Evolutionary conservation across 1,140 invertebrate species (phyloP), one percentile per base, ranked within the genome.

Genomic region (Bombus sibiricus): DNA sequence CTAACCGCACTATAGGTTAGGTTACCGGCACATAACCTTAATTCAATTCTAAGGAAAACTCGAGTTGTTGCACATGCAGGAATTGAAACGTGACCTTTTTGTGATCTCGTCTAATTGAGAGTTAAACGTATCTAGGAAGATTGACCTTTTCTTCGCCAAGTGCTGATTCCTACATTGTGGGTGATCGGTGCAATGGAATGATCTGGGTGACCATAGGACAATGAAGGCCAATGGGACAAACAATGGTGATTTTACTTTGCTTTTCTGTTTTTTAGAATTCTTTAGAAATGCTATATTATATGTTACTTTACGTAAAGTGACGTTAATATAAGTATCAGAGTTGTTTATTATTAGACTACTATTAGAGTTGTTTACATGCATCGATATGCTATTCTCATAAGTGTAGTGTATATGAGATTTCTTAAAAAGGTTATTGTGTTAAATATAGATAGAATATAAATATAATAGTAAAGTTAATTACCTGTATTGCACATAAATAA

Each of bases 221-320:
- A 95, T 95, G 95, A 95, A 95, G 93, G 94, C 95, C 86, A 95
- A 95, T 95, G 95, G 95, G 85, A 95, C 94, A 87, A 95, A 95
- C 87, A 95, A 95, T 95, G 94, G 94, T 95, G 92, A 95, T 80
- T 86, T 86, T 75, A 68, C 66, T 41, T 85, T 88, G 57, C 25
- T 69, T 68, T 10, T 66, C 68, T n/a, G 6, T 37, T 22, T 0
- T n/a, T 4, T 37, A 59, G 10, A n/a, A 0, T 28, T 15, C 1
- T 13, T 34, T 12, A 28, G 0, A 22, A 18, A 53, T 12, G 3
- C 15, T 53, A 22, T 39, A 25, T 32, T 22, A 0, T 12, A 15
- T 41, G 4, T 39, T 25, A 2, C 15, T 34, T 25, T 71, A n/a
- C 43, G 3, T 12, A 53, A 37, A 12, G 9, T 32, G 25, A 18